Evolutionary conservation across 2,113 vertebrate genomes (phyloP).

Genomic region (Etia nguti): DNA sequence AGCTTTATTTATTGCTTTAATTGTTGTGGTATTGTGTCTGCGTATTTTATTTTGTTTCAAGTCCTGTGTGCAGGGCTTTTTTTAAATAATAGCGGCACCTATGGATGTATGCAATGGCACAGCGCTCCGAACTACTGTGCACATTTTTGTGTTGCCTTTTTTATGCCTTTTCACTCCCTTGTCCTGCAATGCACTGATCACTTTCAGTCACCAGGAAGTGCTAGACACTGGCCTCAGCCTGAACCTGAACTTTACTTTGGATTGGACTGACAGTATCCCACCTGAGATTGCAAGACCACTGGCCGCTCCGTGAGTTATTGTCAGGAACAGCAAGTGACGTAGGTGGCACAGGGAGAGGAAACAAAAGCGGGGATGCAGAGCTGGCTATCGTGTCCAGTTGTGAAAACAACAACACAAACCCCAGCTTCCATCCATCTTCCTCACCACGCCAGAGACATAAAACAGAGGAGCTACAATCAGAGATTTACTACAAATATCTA

Average conservation of each 20-base stretch:
- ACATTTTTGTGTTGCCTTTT: background rate
- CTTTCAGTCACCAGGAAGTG: background rate
- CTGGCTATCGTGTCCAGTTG: fast-evolving
- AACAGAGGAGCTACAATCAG: background rate
- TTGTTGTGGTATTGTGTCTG: background rate
- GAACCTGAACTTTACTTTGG: background rate
- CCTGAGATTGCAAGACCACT: background rate
- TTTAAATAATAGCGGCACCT: background rate
- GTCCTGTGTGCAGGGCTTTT: background rate
- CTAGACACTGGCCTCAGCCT: background rate
- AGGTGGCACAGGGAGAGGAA: background rate
- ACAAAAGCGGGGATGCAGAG: background rate
- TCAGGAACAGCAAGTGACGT: background rate
- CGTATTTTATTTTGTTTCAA: background rate
- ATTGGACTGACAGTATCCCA: background rate
- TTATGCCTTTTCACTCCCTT: background rate
- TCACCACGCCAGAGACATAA: background rate
- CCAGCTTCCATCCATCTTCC: background rate
- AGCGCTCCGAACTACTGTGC: background rate
- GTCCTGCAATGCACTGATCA: background rate
- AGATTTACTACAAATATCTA: background rate
- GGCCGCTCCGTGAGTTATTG: background rate
- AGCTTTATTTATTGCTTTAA: background rate
- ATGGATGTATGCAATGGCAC: background rate
- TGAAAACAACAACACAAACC: background rate